Conservation (phyloP, 2,113 vertebrate genomes). For the Solenodon paradoxus region DNA sequence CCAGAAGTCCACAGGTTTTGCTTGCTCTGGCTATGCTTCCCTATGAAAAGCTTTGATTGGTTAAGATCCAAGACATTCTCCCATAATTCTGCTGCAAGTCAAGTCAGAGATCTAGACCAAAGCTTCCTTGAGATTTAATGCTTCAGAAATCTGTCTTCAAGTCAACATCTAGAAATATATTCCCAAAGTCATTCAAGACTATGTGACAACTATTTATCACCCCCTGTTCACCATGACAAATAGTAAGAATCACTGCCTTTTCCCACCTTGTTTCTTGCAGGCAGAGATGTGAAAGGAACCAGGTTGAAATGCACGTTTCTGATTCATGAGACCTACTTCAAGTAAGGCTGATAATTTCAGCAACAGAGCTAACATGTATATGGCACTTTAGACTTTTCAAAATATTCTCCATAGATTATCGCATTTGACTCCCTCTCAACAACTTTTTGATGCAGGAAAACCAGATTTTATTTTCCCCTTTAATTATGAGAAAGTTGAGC, state of each 20-base stretch:
- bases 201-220: background rate
- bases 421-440: background rate
- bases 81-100: background rate
- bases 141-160: background rate
- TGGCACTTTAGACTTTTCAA: background rate
- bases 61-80: background rate
- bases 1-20: background rate
- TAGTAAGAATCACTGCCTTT: background rate
- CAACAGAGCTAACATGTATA: background rate
- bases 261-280: background rate
- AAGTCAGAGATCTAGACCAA: background rate
- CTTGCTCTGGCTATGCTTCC: background rate
- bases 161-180: background rate
- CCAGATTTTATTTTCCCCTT: background rate
- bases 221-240: background rate
- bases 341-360: background rate
- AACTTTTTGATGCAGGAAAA: background rate
- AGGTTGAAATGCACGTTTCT: accelerated
- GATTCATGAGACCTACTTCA: background rate
- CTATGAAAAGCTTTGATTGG: background rate
- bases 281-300: background rate
- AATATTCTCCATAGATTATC: background rate
- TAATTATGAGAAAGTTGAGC: background rate
- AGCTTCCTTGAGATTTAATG: background rate
- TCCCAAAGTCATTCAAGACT: background rate